Base-by-base conservation (phyloP, 2,113 vertebrate species). In the Cebidichthys violaceus region DNA sequence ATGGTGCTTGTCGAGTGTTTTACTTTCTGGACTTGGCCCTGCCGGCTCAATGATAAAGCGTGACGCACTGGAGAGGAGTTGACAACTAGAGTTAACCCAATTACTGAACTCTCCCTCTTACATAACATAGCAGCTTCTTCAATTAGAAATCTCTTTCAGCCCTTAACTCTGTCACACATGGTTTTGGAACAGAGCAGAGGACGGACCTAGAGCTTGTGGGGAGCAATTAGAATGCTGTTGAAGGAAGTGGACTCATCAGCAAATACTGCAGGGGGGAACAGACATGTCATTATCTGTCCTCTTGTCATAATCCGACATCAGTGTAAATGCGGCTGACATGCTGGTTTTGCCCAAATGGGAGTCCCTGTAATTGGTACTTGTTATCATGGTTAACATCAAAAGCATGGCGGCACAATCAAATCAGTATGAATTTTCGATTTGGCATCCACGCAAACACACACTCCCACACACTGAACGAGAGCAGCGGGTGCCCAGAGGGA, bases 1-100 rank as follows among this genome's bases (percentile, higher is more conserved):
- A 92, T 89, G 79, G 77, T 70, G 76, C 83, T 89, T 77, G 74
- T 81, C n/a, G 71, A 85, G 75, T 75, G 52, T 69, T 80, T 84
- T 75, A 29, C 69, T 69, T 37, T 64, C 72, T 79, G 75, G 81
- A 82, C 47, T 67, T 18, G 50, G n/a, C 55, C 75, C 59, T 74
- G 39, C 4, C 29, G 20, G 72, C 61, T 79, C 61, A 43, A 76
- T 64, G 75, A 75, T 74, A 66, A 87, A 82, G 7, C 1, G 5
- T 72, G 86, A 83, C 15, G 22, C 35, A 70, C 47, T 66, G 39
- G 13, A 82, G 75, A 75, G 52, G 60, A 85, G 67, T 47, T 64
- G 54, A 75, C 14, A 33, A 62, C 79, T 45, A 35, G 79, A 68
- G 39, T 79, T 87, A 87, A 80, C 71, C 80, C 76, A 71, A 84